Evolutionary conservation across 2,113 vertebrate species (phyloP), one percentile per base, ranked within the genome.

Genomic region (Syngnathus scovelli): DNA sequence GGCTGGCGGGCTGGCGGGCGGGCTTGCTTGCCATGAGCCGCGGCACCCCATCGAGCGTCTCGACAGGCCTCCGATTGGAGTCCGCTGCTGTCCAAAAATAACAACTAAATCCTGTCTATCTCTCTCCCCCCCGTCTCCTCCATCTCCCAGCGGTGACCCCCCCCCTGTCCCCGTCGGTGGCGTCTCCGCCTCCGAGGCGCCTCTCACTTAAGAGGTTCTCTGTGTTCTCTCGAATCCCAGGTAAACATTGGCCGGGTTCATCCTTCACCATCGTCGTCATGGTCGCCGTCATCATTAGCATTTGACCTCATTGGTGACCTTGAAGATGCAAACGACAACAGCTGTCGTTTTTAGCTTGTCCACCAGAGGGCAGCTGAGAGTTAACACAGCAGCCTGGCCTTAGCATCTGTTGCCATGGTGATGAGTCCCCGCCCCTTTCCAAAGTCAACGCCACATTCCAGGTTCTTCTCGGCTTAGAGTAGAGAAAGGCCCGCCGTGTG

Each of bases 141-240:
- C 72, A 67, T n/a, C 43, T 80, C 83, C 78, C 33, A 87, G 86
- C 85, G 75, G 86, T 92, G 83, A 89, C 89, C 79, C 86, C 90
- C 60, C 89, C 81, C 68, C 88, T 89, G 63, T 92, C 89, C 84
- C 83, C 91, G 6, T 90, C 92, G 72, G 80, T 90, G 86, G 80
- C 82, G 67, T 88, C 87, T 46, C 86, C 90, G 85, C 90, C 86
- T 85, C 92, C 87, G 19, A 81, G 92, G 67, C 89, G 82, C 83
- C 91, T 90, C 71, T 90, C 91, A 76, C 85, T 91, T 88, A 93
- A 93, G 85, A 90, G 87, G 86, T 92, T 90, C 85, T 93, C 93
- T 85, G 80, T 94, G 77, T 92, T 94, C 87, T 89, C 90, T 88
- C 89, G 92, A 79, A 89, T 92, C 72, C 85, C 93, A 95, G 94